Percentiles rank a stretch among this genome's conserved stretches.
Conservation (phyloP, 2,113 vertebrate species). For the Hemichromis elongatus region DNA sequence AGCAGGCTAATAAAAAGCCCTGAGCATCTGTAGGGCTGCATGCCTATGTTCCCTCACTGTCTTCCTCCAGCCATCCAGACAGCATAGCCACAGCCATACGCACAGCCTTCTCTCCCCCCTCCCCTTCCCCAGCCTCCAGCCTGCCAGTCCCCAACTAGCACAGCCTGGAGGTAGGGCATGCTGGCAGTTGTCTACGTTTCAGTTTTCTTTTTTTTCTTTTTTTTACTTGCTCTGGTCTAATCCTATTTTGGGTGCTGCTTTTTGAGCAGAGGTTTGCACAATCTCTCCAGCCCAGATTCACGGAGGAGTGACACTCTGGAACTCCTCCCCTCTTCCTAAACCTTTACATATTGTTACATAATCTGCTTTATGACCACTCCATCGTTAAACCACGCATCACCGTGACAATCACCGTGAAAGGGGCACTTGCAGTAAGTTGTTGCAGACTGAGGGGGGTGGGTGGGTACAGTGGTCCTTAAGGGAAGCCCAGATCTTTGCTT, state of each 20-base stretch:
- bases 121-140: constrained; percentile 2
- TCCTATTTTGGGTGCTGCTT: constrained; percentile 50
- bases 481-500: background rate
- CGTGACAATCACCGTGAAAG: background rate
- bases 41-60: constrained; percentile 5
- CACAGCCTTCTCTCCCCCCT: background rate
- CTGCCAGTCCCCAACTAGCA: constrained; percentile 31
- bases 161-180: constrained; percentile 52
- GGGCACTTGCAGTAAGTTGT: background rate
- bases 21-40: constrained; percentile 23
- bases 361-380: constrained; percentile 17
- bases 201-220: constrained; percentile 7
- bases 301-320: background rate
- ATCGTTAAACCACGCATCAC: constrained; percentile 6
- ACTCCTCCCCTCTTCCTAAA: background rate
- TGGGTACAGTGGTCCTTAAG: background rate
- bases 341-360: constrained; percentile 12
- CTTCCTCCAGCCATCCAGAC: constrained; percentile 14
- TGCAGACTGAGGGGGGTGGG: background rate
- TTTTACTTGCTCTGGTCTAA: background rate
- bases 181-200: constrained; percentile 17
- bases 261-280: constrained; percentile 41
- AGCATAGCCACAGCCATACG: background rate
- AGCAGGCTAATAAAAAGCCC: constrained; percentile 31
- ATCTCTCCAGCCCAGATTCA: constrained; percentile 32